Evolutionary conservation across 2,888 invertebrate genomes (phyloP), one percentile per base, ranked within the genome.

Genomic region (Dendrolimus houi): DNA sequence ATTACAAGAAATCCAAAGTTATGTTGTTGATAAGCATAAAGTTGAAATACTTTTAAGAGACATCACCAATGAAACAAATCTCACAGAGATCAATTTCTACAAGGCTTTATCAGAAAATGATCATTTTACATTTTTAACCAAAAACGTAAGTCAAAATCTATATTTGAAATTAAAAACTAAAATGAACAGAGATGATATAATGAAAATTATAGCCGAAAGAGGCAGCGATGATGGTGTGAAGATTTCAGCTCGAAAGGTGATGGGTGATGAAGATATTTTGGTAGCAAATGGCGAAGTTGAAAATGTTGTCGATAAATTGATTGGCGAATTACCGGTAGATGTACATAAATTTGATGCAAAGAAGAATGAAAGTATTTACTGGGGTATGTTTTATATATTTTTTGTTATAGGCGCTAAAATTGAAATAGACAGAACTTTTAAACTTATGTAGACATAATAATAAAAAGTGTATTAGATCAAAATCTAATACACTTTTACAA

Each of bases 161-260:
- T 88, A 84, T 64, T 60, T 87, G 3, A 81, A 81, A 60, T 61
- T 89, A 8, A 89, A 89, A 64, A 77, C 85, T 56, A 85, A 76
- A 57, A 78, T 89, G 75, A 89, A 81, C 53, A 75, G 88, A 64
- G 85, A 88, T 64, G 88, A 89, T 57, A 69, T 88, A 6, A 47
- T 85, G 9, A 69, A 70, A 41, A 75, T 87, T 54, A 54, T 87
- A 17, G 64, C 68, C 12, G 68, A 79, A 13, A 77, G 58, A 60
- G 70, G 6, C 6, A 29, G 29, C 29, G 29, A 67, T 2, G 64
- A 65, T n/a, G 63, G 58, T 0, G 57, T 82, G 9, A 66, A 72
- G 29, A 73, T 70, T 29, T 75, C 80, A 8, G 84, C 82, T 2
- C 75, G 85, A 59, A 77, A 78, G 59, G 71, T 72, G 61, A 75